A percentile compares a stretch with the other conserved stretches of the same genome.
phyloP scores from a whole-genome alignment of 1,140 invertebrate species.

The Andricus grossulariae region DNA sequence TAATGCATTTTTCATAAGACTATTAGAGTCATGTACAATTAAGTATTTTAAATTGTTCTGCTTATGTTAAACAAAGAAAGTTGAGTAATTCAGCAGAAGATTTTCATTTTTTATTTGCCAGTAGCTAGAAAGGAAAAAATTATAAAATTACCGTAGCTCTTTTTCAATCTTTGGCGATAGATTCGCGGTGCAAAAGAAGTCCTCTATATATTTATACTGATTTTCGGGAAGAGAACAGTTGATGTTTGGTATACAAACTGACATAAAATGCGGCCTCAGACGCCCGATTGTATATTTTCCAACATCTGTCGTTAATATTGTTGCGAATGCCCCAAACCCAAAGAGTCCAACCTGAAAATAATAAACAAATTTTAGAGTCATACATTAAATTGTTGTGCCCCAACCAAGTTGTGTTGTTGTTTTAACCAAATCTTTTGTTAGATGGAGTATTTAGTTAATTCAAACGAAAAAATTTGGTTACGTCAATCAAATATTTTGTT shows the following conservation, averaged over 20 bases:
- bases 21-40: no score
- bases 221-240: conserved; percentile 77
- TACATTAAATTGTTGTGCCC: no score
- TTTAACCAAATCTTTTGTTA: conserved; percentile 1
- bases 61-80: no score
- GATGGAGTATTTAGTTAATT: not conserved
- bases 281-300: conserved; percentile 95
- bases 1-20: not conserved
- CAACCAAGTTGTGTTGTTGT: not conserved
- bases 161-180: conserved; percentile 69
- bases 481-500: no score
- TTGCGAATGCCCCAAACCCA: conserved; percentile 89
- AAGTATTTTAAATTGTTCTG: no score
- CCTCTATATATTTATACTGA: conserved; percentile 80
- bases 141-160: conserved; percentile 56
- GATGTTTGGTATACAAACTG: conserved; percentile 81
- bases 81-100: no score
- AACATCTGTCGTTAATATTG: conserved; percentile 90
- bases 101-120: not conserved
- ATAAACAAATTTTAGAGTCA: conserved; percentile 3
- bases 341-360: conserved; percentile 83
- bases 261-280: conserved; percentile 93
- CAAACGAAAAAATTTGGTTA: no score
- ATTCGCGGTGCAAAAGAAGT: conserved; percentile 79
- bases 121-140: not conserved